Evolutionary conservation across 2,113 vertebrate genomes (phyloP).

Genomic region (Ophthalmolycus amberensis): DNA sequence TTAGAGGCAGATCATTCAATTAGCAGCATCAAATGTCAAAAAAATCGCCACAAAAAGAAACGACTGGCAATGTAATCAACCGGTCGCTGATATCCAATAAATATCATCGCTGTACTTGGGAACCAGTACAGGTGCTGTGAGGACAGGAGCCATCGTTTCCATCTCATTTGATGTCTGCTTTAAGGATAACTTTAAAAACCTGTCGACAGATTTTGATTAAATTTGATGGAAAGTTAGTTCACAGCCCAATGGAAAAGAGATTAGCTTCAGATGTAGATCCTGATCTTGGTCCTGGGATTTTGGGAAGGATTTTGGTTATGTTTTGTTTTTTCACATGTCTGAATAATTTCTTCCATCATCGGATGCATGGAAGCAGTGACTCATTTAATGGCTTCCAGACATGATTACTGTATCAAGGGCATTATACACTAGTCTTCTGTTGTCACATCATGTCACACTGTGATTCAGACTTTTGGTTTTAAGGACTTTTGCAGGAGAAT

Average conservation of each 20-base stretch:
- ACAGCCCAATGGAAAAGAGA: neutral
- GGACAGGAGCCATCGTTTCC: neutral
- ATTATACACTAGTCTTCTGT: neutral
- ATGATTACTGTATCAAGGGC: neutral
- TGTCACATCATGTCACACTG: neutral
- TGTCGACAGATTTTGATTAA: neutral
- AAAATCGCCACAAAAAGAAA: neutral
- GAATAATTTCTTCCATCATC: neutral
- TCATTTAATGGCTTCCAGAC: slow-evolving; percentile 16
- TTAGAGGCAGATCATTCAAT: neutral
- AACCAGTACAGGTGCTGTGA: neutral
- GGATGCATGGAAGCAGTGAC: neutral
- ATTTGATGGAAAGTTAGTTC: neutral
- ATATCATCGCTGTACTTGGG: neutral
- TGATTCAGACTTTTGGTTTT: neutral
- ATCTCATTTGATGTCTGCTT: neutral
- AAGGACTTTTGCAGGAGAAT: neutral
- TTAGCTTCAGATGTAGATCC: neutral
- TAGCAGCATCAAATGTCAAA: neutral
- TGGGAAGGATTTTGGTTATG: neutral
- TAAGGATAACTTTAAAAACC: neutral
- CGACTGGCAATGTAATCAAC: neutral
- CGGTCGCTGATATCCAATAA: too few species aligned
- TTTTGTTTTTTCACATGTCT: neutral
- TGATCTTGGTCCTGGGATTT: neutral